phyloP scores from a whole-genome alignment of 2,113 vertebrate genomes.

The Xenopus laevis region DNA sequence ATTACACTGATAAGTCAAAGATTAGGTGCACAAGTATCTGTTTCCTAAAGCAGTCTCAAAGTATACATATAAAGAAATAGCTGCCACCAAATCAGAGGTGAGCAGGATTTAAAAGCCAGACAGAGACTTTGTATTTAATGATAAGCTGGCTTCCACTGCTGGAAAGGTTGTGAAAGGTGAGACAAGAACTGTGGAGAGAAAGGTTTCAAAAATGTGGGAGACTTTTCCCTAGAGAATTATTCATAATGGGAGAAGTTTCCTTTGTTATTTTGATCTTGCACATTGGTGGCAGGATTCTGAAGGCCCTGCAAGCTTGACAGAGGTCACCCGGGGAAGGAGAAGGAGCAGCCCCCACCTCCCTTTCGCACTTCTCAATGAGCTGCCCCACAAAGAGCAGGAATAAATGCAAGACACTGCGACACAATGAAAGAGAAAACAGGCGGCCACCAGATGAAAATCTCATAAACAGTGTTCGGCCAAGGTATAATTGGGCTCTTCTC shows the following conservation, averaged over 20 bases:
- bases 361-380: background rate
- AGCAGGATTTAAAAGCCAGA: constrained; percentile 10
- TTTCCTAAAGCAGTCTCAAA: constrained; percentile 20
- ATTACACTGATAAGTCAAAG: too few relatives aligned
- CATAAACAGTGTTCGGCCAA: constrained; percentile 34
- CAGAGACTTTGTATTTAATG: constrained; percentile 43
- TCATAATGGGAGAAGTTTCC: constrained; percentile 36
- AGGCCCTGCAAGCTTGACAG: constrained; percentile 11
- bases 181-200: constrained; percentile 34
- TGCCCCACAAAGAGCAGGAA: constrained; percentile 37
- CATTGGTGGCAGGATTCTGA: constrained; percentile 37
- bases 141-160: constrained; percentile 33
- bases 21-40: too few relatives aligned
- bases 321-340: background rate
- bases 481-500: constrained; percentile 15
- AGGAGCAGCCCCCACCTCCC: background rate
- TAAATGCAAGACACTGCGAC: constrained; percentile 23
- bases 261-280: constrained; percentile 42
- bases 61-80: background rate
- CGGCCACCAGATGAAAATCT: constrained; percentile 30
- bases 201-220: constrained; percentile 39
- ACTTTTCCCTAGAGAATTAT: constrained; percentile 45
- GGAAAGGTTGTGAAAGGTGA: constrained; percentile 39
- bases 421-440: constrained; percentile 34
- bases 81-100: constrained; percentile 26